phyloP scores from a whole-genome alignment of 2,888 invertebrate genomes.

The Lithophane semibrunnea region DNA sequence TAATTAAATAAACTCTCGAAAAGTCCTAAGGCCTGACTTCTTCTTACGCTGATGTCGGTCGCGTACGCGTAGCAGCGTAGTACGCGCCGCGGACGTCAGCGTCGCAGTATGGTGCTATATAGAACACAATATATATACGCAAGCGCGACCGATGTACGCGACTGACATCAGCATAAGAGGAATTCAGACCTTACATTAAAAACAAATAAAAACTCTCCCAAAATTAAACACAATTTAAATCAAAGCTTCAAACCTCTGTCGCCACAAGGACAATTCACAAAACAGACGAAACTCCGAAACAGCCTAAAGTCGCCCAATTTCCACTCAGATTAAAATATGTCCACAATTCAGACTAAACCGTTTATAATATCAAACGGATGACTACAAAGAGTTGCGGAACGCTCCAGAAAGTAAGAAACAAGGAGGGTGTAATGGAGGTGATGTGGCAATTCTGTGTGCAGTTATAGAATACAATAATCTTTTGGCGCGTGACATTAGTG shows the following conservation, averaged over 20 bases:
- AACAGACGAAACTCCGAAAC: conserved; percentile 38
- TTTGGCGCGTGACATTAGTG: too few relatives aligned
- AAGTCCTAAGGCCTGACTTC: too few relatives aligned
- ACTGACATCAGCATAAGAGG: too few relatives aligned
- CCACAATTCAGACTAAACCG: conserved; percentile 63
- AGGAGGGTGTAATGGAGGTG: background rate
- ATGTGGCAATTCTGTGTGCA: conserved; percentile 13
- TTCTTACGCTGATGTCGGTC: too few relatives aligned
- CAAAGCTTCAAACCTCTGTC: conserved; percentile 24
- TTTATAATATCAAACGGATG: conserved; percentile 78
- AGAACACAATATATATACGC: too few relatives aligned
- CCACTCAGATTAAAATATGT: conserved; percentile 58
- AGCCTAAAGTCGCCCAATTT: conserved; percentile 48
- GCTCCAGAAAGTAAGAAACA: conserved; percentile 53
- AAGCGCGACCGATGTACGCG: too few relatives aligned
- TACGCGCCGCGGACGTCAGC: too few relatives aligned
- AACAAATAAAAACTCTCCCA: conserved; percentile 14
- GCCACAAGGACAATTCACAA: conserved; percentile 24
- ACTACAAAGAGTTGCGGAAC: conserved; percentile 75
- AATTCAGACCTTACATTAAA: conserved; percentile 1
- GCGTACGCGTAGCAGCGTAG: too few relatives aligned
- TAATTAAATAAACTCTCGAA: background rate
- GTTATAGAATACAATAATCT: too few relatives aligned
- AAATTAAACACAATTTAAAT: conserved; percentile 40
- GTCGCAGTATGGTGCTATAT: too few relatives aligned